Conservation (phyloP, 2,113 vertebrate genomes). For the Zosterops borbonicus region DNA sequence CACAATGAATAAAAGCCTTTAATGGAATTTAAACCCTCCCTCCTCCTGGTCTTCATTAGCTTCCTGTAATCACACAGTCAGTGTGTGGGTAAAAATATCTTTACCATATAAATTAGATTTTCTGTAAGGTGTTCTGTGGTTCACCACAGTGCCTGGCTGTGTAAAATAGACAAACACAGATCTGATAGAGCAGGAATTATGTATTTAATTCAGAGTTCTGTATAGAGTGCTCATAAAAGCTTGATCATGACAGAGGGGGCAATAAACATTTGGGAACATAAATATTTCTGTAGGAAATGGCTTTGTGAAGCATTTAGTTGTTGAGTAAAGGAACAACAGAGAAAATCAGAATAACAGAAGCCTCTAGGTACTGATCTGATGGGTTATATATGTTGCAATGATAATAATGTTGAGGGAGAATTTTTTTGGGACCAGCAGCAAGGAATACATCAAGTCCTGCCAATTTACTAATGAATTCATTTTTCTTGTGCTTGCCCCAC, state of each 20-base stretch:
- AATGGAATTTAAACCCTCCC: neutral
- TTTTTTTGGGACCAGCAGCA: slow-evolving; percentile 19
- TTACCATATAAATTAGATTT: neutral
- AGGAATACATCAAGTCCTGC: neutral
- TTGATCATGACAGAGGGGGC: slow-evolving; percentile 66
- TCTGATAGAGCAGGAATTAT: slow-evolving; percentile 52
- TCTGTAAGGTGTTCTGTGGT: neutral
- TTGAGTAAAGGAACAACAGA: slow-evolving; percentile 64
- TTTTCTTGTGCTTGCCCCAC: neutral
- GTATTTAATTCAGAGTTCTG: slow-evolving; percentile 68
- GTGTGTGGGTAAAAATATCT: slow-evolving; percentile 10
- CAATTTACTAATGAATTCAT: neutral
- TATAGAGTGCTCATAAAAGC: slow-evolving; percentile 69
- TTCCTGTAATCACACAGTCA: neutral
- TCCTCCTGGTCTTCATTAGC: neutral
- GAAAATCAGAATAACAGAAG: slow-evolving; percentile 29
- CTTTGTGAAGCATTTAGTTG: slow-evolving; percentile 70
- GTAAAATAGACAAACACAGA: slow-evolving; percentile 46
- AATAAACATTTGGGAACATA: slow-evolving; percentile 70
- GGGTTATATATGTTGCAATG: neutral
- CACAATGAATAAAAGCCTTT: neutral
- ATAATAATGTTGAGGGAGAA: slow-evolving; percentile 24
- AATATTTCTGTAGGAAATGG: slow-evolving; percentile 71
- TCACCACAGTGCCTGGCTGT: neutral
- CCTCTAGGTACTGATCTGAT: slow-evolving; percentile 57